A percentile compares a stretch with the other conserved stretches of the same genome.
These are phyloP conservation scores for Drosophila littoralis DNA, from an alignment of 1,140 invertebrate genomes.

Conservation along the genomic window DNA sequence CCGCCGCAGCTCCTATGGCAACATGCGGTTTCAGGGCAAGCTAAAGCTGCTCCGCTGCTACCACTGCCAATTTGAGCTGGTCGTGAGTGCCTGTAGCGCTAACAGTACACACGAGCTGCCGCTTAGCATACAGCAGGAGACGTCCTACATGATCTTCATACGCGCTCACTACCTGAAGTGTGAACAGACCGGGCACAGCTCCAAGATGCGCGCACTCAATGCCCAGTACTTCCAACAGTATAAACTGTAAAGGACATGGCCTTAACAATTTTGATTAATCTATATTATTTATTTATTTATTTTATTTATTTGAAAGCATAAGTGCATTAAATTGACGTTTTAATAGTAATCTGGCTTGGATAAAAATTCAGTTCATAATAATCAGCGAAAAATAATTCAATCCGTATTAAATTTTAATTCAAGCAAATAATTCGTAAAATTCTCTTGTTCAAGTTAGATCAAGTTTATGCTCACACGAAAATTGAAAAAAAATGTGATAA, in stretches of 20 bases:
- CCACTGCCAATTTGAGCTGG: conserved; percentile 3
- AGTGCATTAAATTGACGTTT: not conserved
- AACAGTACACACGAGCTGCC: not conserved
- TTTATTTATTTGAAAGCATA: not conserved
- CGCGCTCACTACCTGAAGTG: not conserved
- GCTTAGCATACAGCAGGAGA: not conserved
- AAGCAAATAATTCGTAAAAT: no score
- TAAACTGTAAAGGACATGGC: not conserved
- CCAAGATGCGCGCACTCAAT: conserved; percentile 4
- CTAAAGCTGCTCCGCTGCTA: not conserved
- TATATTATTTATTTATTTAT: not conserved
- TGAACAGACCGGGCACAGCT: not conserved
- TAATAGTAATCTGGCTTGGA: not conserved
- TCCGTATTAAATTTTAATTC: no score
- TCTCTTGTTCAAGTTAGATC: no score
- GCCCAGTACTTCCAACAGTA: not conserved
- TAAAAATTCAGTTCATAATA: no score
- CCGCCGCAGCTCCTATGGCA: conserved; percentile 1
- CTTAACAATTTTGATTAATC: not conserved
- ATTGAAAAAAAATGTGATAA: no score
- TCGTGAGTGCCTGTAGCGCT: not conserved
- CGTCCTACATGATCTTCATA: not conserved
- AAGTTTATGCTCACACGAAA: no score
- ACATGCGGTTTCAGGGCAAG: not conserved
- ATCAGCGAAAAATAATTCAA: no score